These are phyloP conservation scores for Biston betularia DNA, from an alignment of 2,888 invertebrate genomes.

Conservation along the genomic window DNA sequence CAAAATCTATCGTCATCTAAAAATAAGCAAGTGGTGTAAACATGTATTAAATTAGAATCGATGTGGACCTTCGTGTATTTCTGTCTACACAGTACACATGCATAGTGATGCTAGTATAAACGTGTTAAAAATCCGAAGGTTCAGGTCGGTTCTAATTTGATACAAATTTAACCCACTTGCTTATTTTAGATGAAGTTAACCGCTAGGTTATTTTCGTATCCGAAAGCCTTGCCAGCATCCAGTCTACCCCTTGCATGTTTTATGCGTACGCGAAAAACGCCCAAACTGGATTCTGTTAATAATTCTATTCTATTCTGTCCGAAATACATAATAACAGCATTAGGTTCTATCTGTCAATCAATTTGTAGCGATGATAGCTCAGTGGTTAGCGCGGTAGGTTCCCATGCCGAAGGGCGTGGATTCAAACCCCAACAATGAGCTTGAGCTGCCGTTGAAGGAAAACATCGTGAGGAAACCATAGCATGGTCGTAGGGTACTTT, in stretches of 20 bases:
- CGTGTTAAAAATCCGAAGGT: not conserved
- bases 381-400: too few relatives aligned
- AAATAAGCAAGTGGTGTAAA: not conserved
- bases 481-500: too few relatives aligned
- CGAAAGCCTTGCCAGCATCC: slow-evolving; percentile 1
- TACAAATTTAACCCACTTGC: slow-evolving; percentile 6
- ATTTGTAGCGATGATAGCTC: too few relatives aligned
- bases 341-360: too few relatives aligned
- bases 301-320: slow-evolving; percentile 11
- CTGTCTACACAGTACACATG: too few relatives aligned
- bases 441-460: too few relatives aligned
- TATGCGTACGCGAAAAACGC: slow-evolving; percentile 2
- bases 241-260: slow-evolving; percentile 12
- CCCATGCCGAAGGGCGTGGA: too few relatives aligned
- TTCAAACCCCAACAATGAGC: too few relatives aligned
- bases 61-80: too few relatives aligned
- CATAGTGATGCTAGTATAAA: too few relatives aligned
- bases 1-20: too few relatives aligned
- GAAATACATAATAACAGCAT: slow-evolving; percentile 8
- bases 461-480: too few relatives aligned
- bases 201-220: not conserved
- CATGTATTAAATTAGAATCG: not conserved
- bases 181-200: slow-evolving; percentile 9
- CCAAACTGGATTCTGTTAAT: slow-evolving; percentile 3
- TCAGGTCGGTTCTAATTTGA: not conserved